Evolutionary conservation across 2,113 vertebrate genomes (phyloP), one percentile per base, ranked within the genome.

Genomic region (Xiphophorus maculatus): DNA sequence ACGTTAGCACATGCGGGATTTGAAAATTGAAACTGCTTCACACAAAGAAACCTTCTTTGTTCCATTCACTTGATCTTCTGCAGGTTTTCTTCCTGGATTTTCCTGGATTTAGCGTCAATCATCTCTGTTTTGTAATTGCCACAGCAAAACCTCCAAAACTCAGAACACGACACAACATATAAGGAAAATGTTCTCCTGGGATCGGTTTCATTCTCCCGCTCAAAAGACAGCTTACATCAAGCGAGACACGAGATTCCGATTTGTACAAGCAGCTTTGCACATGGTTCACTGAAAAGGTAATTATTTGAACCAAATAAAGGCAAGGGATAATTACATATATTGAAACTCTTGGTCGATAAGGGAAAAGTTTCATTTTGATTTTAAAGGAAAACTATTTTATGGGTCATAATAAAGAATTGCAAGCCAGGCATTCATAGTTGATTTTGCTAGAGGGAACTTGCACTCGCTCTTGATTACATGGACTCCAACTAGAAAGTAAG

Each of bases 371-470:
- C 3, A 73, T 80, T 74, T 80, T 82, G 71, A 86, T 83, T 76
- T 83, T 84, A 33, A 65, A 79, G 76, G 82, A 63, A 29, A 79
- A 84, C 81, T 5, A 76, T 77, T 62, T 54, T 40, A 48, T 65
- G 32, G 76, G 28, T 74, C 76, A 62, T 66, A 76, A 82, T 51
- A 28, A 70, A 74, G 64, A 77, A 67, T 66, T 54, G 35, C 80
- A 83, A 88, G 78, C 80, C 71, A 69, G 77, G 79, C 60, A 71
- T 84, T 88, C 80, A 71, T 35, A 76, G 78, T 77, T n/a, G 66
- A 87, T 88, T 37, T 90, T 86, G 86, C 90, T 81, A 82, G 84
- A 83, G 77, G 74, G 83, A 80, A 83, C 79, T 66, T 69, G 58
- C 78, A 25, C 69, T 84, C 62, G 62, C 67, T 61, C 76, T 74